A percentile compares a stretch with the other conserved stretches of the same genome.
phyloP scores from a whole-genome alignment of 2,888 invertebrate species.

The Nasonia oneida region DNA sequence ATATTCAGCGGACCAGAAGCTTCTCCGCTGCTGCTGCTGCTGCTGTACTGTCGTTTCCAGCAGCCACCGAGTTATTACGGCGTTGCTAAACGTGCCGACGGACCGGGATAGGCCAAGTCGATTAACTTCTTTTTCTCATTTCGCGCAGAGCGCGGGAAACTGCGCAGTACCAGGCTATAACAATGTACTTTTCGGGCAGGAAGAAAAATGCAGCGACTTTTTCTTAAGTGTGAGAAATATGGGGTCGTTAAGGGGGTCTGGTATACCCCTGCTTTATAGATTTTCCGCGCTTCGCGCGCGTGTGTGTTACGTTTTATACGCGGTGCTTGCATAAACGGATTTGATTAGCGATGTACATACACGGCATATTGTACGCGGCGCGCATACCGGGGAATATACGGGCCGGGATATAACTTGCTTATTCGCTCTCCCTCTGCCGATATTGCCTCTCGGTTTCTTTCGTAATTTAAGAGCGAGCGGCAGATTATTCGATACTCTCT shows the following conservation, averaged over 20 bases:
- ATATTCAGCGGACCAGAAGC: conserved; percentile 70
- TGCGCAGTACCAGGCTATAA: not conserved
- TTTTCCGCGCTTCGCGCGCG: not conserved
- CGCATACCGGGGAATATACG: not conserved
- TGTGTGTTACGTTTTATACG: not conserved
- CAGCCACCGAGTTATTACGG: conserved; percentile 71
- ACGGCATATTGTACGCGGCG: not conserved
- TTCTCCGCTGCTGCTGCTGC: no score
- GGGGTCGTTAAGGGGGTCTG: conserved; percentile 19
- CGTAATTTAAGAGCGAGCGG: not conserved
- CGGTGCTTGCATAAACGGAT: conserved; percentile 21
- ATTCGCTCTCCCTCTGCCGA: not conserved
- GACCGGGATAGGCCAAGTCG: conserved; percentile 21
- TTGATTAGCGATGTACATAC: conserved; percentile 26
- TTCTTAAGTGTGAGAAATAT: conserved; percentile 40
- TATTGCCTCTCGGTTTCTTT: not conserved
- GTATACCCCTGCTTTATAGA: conserved; percentile 23
- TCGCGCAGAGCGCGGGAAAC: not conserved
- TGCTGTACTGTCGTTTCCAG: conserved; percentile 69
- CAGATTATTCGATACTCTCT: not conserved
- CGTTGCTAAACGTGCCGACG: conserved; percentile 39
- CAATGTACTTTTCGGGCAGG: not conserved
- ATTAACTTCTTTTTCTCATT: conserved; percentile 49
- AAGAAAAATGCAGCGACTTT: conserved; percentile 34
- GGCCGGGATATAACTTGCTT: conserved; percentile 7